Conservation (phyloP, 2,113 vertebrate genomes). For the Heterotis niloticus region DNA sequence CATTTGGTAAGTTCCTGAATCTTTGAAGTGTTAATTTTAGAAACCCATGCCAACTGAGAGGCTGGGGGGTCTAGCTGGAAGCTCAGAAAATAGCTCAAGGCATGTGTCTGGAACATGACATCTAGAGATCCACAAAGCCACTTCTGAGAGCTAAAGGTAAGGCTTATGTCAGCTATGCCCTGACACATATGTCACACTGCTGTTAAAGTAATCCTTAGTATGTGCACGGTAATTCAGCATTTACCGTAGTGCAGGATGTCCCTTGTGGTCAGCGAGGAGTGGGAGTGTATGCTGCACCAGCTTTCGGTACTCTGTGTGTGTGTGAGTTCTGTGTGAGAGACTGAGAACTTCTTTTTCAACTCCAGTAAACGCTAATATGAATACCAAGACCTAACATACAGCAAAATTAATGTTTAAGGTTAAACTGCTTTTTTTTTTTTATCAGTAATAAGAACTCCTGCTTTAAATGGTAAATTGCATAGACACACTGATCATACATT, state of each 20-base stretch:
- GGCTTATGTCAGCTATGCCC: no score
- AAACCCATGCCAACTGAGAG: not conserved
- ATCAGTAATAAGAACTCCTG: not conserved
- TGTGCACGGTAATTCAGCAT: no score
- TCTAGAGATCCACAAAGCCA: not conserved
- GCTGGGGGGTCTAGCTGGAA: not conserved
- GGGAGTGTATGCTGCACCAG: no score
- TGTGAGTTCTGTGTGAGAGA: no score
- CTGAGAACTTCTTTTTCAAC: no score
- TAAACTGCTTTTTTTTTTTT: not conserved
- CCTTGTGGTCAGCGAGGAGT: no score
- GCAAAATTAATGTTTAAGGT: not conserved
- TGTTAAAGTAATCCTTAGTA: no score
- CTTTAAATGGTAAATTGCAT: not conserved
- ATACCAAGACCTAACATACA: not conserved
- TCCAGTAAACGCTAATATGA: no score
- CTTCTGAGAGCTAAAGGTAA: not conserved
- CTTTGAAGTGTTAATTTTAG: constrained; percentile 16
- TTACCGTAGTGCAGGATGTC: no score
- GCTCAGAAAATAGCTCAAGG: not conserved
- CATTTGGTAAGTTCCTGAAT: constrained; percentile 2
- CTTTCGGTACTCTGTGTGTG: no score
- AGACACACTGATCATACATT: not conserved
- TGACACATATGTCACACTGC: not conserved
- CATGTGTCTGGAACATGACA: not conserved